Evolutionary conservation across 2,888 invertebrate species (phyloP), one percentile per base, ranked within the genome.

Genomic region (Xestia ashworthii): DNA sequence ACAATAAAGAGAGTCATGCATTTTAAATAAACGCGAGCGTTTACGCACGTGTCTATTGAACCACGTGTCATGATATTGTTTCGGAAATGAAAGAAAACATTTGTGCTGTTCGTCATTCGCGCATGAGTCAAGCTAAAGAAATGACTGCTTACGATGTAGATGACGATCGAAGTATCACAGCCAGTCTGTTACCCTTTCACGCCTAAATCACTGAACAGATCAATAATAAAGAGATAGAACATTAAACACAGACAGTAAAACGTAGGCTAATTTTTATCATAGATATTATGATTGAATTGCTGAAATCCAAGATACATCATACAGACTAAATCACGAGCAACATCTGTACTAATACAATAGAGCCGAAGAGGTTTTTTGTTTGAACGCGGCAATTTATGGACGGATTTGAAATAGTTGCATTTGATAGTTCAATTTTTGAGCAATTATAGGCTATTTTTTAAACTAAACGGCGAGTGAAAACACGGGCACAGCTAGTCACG

Each of bases 1-100:
- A 16, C 50, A 44, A n/a, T 38, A 41, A 53, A 58, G 71, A 81
- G 78, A 81, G 69, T 70, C 60, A 72, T 78, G 70, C 82, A 60
- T 84, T 77, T 67, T 64, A 74, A 74, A 76, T 67, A 60, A 16
- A 83, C 62, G 53, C 53, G 32, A 62, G 41, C 22, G 46, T 65
- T n/a, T 58, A 1, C 12, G 19, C 69, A 67, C 74, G 74, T 68
- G 71, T 71, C 48, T 50, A 60, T n/a, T 44, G 16, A 41, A 44
- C 19, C 48, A 68, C 67, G 68, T 62, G 72, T 22, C 55, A 58
- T 65, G 65, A 71, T 74, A 66, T 81, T 76, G 53, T 58, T 58
- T 71, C 46, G 58, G 62, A 70, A 79, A 53, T 41, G 38, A 73
- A 76, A 53, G 25, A 76, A 80, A 72, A 80, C 58, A 65, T 46